Conservation (phyloP, 2,113 vertebrate species). For the Vulpes vulpes region DNA sequence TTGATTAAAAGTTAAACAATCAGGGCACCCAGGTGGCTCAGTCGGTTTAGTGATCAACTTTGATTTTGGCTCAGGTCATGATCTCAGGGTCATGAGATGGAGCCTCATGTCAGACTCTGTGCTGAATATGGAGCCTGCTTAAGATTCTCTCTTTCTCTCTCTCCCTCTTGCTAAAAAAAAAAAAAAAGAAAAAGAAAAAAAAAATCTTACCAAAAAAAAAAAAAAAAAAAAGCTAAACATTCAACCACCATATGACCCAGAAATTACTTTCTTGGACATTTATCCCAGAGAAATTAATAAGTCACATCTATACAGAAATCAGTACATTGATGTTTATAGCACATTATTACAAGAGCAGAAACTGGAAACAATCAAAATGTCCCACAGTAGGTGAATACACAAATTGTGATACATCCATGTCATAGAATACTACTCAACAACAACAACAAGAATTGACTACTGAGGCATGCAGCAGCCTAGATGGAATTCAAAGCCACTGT, state of each 20-base stretch:
- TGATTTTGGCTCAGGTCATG: too few relatives aligned
- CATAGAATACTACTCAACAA: background rate
- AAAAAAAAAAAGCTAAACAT: background rate
- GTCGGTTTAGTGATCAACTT: too few relatives aligned
- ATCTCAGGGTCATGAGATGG: too few relatives aligned
- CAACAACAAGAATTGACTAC: background rate
- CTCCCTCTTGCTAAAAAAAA: too few relatives aligned
- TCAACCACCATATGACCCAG: background rate
- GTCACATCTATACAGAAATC: background rate
- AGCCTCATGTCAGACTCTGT: too few relatives aligned
- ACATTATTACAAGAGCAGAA: background rate
- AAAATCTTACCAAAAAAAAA: too few relatives aligned
- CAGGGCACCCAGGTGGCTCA: background rate
- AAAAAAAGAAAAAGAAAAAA: too few relatives aligned
- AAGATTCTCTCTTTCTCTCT: too few relatives aligned
- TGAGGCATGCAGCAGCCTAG: background rate
- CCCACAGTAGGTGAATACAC: background rate
- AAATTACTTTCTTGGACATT: background rate
- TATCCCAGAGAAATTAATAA: background rate
- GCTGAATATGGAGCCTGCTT: too few relatives aligned
- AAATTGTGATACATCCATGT: background rate
- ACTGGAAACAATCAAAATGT: background rate
- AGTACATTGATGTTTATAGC: background rate
- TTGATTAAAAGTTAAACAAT: constrained; percentile 27
- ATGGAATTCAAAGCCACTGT: background rate